These are phyloP conservation scores for Calliopsis andreniformis DNA, from an alignment of 1,140 invertebrate species.

Conservation along the genomic window DNA sequence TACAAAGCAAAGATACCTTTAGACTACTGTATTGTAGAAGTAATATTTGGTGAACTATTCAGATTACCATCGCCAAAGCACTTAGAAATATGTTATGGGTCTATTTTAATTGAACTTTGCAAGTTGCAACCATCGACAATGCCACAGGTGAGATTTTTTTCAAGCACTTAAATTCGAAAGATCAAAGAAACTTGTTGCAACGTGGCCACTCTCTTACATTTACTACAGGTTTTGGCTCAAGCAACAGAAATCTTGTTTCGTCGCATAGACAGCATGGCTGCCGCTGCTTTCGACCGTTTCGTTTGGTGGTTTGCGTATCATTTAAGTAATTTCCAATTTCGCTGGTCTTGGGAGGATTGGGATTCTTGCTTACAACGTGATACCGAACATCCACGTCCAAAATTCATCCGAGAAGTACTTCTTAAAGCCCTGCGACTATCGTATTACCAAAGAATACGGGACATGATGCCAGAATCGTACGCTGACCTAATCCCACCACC, in stretches of 20 bases:
- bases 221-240: constrained; percentile 90
- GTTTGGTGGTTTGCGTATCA: constrained; percentile 99
- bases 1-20: constrained; percentile 97
- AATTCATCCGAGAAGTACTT: constrained; percentile 97
- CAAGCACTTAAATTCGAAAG: background rate
- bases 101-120: constrained; percentile 97
- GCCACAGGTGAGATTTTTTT: constrained; percentile 89
- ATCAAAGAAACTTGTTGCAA: constrained; percentile 24
- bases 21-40: constrained; percentile 99
- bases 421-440: constrained; percentile 95
- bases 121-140: constrained; percentile 98
- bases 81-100: constrained; percentile 97
- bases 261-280: constrained; percentile 98
- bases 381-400: constrained; percentile 95
- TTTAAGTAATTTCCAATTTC: constrained; percentile 99
- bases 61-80: constrained; percentile 93
- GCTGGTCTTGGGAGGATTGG: constrained; percentile 99
- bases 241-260: constrained; percentile 98
- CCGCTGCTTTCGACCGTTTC: constrained; percentile 97
- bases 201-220: too few relatives aligned
- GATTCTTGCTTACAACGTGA: constrained; percentile 92
- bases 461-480: constrained; percentile 95
- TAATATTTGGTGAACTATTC: constrained; percentile 97
- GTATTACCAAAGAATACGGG: constrained; percentile 95
- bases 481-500: constrained; percentile 90